phyloP scores from a whole-genome alignment of 2,888 invertebrate species.

The Nasonia oneida region DNA sequence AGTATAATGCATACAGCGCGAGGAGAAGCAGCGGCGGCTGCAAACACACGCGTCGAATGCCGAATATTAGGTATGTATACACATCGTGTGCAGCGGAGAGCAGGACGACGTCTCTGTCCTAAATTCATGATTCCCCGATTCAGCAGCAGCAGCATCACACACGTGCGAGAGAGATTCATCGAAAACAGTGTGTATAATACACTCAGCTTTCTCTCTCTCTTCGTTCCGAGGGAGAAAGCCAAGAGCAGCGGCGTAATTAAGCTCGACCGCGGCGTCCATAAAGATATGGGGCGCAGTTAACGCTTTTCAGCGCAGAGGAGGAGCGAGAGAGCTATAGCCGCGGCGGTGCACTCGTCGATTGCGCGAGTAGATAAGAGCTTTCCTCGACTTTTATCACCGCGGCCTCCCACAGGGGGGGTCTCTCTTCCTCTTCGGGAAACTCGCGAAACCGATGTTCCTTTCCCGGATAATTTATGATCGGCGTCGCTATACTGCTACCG shows the following conservation, averaged over 20 bases:
- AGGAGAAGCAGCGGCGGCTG: not conserved
- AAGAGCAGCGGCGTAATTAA: not conserved
- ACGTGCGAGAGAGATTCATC: conserved; percentile 20
- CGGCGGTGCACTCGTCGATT: not conserved
- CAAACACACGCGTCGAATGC: conserved; percentile 16
- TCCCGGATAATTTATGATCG: too few relatives aligned
- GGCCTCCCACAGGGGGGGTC: not conserved
- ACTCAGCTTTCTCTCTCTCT: too few relatives aligned
- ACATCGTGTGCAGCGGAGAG: not conserved
- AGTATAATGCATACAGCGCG: not conserved
- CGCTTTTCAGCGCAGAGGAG: not conserved
- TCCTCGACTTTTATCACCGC: conserved; percentile 5
- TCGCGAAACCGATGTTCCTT: too few relatives aligned
- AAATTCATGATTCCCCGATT: conserved; percentile 49
- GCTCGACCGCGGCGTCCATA: not conserved
- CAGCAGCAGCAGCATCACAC: conserved; percentile 9
- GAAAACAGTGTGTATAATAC: too few relatives aligned
- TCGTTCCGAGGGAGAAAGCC: not conserved
- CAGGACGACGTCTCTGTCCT: not conserved
- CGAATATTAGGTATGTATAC: not conserved
- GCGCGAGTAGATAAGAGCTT: not conserved
- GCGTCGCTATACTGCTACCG: too few relatives aligned
- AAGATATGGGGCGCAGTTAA: conserved; percentile 14
- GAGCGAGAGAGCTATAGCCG: not conserved
- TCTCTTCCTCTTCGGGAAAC: not conserved